phyloP scores from a whole-genome alignment of 2,113 vertebrate species.

The Falco punctatus region DNA sequence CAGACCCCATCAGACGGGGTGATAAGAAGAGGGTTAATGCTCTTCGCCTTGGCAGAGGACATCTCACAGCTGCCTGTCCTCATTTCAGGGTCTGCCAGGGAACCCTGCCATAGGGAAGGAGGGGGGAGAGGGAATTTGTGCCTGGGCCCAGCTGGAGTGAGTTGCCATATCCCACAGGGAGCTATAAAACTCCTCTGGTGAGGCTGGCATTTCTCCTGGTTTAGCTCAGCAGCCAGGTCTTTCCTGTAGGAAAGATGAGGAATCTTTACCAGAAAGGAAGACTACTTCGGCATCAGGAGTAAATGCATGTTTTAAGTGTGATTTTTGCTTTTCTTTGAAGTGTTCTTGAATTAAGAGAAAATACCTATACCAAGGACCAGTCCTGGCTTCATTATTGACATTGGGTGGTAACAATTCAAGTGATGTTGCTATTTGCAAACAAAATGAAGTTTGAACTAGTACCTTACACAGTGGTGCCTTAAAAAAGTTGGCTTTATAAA shows the following conservation, averaged over 20 bases:
- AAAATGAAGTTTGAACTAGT: neutral
- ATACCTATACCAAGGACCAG: neutral
- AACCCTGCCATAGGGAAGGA: neutral
- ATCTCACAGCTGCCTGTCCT: conserved; percentile 32
- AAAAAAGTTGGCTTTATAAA: neutral
- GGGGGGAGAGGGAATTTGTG: neutral
- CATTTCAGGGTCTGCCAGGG: conserved; percentile 20
- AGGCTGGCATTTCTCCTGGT: conserved; percentile 6
- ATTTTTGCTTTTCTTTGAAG: neutral
- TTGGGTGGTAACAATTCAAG: neutral
- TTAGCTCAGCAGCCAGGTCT: neutral
- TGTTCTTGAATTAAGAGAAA: neutral
- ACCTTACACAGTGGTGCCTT: neutral
- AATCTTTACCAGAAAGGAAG: neutral
- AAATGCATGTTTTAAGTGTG: neutral
- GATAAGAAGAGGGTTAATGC: neutral
- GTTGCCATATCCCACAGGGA: neutral
- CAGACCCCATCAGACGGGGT: neutral
- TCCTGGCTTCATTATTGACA: neutral
- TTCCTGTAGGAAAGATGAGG: neutral
- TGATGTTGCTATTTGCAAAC: neutral
- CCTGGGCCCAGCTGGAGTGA: conserved; percentile 27
- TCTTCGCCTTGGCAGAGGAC: conserved; percentile 4
- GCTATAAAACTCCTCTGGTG: conserved; percentile 17
- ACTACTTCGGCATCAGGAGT: neutral